Conservation (phyloP, 1,140 invertebrate species). For the Drosophila prosaltans region DNA sequence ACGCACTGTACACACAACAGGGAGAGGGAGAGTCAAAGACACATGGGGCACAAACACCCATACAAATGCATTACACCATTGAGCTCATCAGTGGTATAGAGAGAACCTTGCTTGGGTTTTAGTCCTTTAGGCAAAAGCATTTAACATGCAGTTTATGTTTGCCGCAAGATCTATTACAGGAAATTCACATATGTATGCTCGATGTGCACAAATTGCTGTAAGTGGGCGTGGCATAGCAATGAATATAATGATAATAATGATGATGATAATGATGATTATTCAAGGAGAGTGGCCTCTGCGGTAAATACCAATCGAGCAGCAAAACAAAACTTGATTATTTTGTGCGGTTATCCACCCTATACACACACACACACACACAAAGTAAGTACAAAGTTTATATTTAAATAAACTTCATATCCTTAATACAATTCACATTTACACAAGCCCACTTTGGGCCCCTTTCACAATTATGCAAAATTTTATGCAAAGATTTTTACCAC, state of each 20-base stretch:
- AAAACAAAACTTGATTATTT: constrained; percentile 34
- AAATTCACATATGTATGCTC: constrained; percentile 25
- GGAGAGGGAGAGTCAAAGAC: not conserved
- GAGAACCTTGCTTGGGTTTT: constrained; percentile 22
- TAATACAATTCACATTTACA: no score
- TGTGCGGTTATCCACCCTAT: not conserved
- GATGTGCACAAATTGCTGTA: constrained; percentile 21
- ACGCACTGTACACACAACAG: constrained; percentile 54
- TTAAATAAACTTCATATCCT: not conserved
- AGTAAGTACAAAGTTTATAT: not conserved
- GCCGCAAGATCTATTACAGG: constrained; percentile 72
- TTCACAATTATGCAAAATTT: constrained; percentile 12
- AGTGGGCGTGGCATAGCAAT: constrained; percentile 2
- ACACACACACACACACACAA: no score
- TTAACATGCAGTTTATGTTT: constrained; percentile 81
- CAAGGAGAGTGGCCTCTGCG: constrained; percentile 13
- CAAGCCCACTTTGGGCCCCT: not conserved
- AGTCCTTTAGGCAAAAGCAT: constrained; percentile 70
- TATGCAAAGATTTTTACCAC: constrained; percentile 3
- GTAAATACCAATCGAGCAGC: constrained; percentile 30
- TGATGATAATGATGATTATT: constrained; percentile 8
- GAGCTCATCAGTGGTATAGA: constrained; percentile 46
- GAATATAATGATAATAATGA: not conserved
- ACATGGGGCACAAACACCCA: constrained; percentile 32
- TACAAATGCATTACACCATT: constrained; percentile 58